Conservation (phyloP, 2,888 invertebrate genomes). For the Cephonodes hylas region DNA sequence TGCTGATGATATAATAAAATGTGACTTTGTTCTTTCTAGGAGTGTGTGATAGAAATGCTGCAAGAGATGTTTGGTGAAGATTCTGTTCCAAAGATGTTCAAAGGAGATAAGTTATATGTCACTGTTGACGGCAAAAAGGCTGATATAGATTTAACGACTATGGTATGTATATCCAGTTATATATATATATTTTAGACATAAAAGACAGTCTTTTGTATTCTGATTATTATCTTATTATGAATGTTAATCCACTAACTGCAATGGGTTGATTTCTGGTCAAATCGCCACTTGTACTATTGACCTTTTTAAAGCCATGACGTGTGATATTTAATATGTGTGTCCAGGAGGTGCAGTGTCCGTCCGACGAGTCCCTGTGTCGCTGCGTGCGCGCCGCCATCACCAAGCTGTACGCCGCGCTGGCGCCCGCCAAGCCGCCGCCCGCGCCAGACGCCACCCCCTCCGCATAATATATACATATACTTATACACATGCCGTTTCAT, state of each 20-base stretch:
- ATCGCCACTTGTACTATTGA: too few species aligned
- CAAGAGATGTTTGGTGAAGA: slow-evolving; percentile 98
- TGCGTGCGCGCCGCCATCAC: slow-evolving; percentile 92
- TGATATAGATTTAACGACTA: slow-evolving; percentile 89
- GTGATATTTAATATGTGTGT: background rate
- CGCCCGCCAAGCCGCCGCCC: slow-evolving; percentile 61
- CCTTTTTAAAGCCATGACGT: background rate
- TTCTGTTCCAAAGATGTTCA: slow-evolving; percentile 95
- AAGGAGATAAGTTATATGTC: slow-evolving; percentile 92
- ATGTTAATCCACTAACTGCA: too few species aligned
- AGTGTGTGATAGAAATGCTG: slow-evolving; percentile 93
- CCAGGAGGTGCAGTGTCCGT: slow-evolving; percentile 89
- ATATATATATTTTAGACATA: background rate
- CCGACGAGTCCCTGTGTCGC: slow-evolving; percentile 90
- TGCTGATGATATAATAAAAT: background rate
- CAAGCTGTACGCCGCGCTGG: slow-evolving; percentile 92
- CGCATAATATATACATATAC: too few species aligned
- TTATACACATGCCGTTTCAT: too few species aligned
- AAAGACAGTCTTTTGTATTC: too few species aligned
- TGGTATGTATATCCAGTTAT: slow-evolving; percentile 79
- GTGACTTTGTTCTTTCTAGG: slow-evolving; percentile 64
- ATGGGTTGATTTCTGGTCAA: too few species aligned
- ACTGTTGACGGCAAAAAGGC: slow-evolving; percentile 92
- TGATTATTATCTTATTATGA: too few species aligned
- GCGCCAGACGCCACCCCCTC: slow-evolving; percentile 34